Conservation (phyloP, 2,888 invertebrate genomes). For the Metacarcinus magister region DNA sequence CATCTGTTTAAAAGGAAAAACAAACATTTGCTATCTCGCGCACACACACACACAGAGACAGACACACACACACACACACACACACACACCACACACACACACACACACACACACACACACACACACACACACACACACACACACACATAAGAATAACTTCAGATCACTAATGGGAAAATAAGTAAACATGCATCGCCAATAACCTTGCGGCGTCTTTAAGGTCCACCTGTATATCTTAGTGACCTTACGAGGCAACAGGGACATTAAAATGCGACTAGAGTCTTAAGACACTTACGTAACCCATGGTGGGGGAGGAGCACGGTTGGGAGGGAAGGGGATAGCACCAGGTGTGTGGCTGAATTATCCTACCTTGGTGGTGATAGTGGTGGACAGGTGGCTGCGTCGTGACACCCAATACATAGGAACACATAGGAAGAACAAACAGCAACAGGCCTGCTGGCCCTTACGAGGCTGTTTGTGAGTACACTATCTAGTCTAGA, state of each 20-base stretch:
- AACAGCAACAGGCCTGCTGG: too few species aligned
- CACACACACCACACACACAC: slow-evolving; percentile 64
- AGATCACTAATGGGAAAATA: neutral
- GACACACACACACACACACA: slow-evolving; percentile 64
- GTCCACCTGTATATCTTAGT: neutral
- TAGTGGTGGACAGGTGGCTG: neutral
- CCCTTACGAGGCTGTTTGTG: too few species aligned
- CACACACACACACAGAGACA: slow-evolving; percentile 53
- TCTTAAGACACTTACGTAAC: neutral
- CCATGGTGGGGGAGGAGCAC: neutral
- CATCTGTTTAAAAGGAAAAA: neutral
- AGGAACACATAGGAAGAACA: too few species aligned
- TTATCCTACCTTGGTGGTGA: neutral
- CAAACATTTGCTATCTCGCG: neutral
- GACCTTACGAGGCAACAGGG: neutral
- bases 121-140: slow-evolving; percentile 60
- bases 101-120: slow-evolving; percentile 56
- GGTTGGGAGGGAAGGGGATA: neutral
- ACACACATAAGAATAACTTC: neutral
- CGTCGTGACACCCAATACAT: neutral
- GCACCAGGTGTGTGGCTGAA: neutral
- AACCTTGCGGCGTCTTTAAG: neutral
- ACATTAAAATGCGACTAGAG: neutral
- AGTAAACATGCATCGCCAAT: neutral
- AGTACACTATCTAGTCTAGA: too few species aligned